These are phyloP conservation scores for Antechinus flavipes DNA, from an alignment of 2,113 vertebrate genomes.

Conservation along the genomic window DNA sequence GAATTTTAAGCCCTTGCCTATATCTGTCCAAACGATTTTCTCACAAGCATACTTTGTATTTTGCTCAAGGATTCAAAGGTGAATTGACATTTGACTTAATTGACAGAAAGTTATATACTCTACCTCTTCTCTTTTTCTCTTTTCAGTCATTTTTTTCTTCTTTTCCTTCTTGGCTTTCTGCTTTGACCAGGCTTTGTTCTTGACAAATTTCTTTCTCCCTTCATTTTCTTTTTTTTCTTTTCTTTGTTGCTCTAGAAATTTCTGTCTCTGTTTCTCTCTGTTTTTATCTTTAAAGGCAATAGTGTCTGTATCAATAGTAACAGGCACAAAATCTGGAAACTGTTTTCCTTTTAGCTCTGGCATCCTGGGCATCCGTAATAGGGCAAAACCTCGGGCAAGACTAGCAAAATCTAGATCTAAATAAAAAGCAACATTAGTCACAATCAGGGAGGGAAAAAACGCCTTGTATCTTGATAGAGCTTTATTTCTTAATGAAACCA, in stretches of 20 bases:
- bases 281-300: conserved; percentile 97
- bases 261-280: conserved; percentile 92
- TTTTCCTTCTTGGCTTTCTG: conserved; percentile 94
- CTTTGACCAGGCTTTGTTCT: conserved; percentile 96
- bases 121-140: conserved; percentile 92
- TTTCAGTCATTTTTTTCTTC: conserved; percentile 87
- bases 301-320: conserved; percentile 88
- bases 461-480: neutral
- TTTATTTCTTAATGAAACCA: neutral
- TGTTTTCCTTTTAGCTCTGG: conserved; percentile 92
- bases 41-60: neutral
- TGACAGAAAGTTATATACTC: neutral
- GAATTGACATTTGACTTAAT: neutral
- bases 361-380: conserved; percentile 96
- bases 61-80: neutral
- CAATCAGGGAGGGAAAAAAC: neutral
- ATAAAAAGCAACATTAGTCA: conserved; percentile 43
- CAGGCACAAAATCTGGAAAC: conserved; percentile 88
- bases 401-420: conserved; percentile 93
- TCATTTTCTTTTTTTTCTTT: conserved; percentile 72
- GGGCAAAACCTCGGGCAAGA: conserved; percentile 92
- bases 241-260: conserved; percentile 87
- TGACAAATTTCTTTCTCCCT: conserved; percentile 83
- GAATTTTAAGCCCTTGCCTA: neutral
- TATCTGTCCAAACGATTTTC: neutral